phyloP scores from a whole-genome alignment of 1,140 invertebrate species.

The Vanessa tameamea region DNA sequence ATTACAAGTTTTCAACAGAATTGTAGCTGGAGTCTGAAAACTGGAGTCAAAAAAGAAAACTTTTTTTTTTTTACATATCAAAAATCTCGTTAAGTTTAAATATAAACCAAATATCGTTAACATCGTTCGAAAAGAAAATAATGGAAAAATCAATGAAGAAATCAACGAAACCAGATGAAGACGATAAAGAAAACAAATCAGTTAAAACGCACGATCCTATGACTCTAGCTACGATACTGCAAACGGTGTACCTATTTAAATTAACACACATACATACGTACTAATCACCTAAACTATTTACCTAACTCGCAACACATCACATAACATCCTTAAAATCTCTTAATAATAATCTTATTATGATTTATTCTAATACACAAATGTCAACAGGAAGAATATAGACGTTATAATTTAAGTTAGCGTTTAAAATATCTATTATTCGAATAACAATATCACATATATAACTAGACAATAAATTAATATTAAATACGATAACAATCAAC shows the following conservation, averaged over 20 bases:
- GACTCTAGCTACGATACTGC: background rate
- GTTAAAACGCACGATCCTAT: background rate
- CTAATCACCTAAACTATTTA: conserved; percentile 14
- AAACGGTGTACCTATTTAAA: background rate
- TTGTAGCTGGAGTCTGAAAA: conserved; percentile 12
- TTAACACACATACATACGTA: conserved; percentile 11
- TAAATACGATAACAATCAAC: conserved; percentile 72
- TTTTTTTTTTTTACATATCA: too few relatives aligned
- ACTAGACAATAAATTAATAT: conserved; percentile 68
- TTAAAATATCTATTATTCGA: conserved; percentile 76
- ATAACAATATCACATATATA: conserved; percentile 80
- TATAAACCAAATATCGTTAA: too few relatives aligned
- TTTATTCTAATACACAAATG: conserved; percentile 67
- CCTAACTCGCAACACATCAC: conserved; percentile 24
- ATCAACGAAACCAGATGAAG: background rate
- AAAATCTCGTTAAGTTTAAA: too few relatives aligned
- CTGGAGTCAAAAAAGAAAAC: background rate
- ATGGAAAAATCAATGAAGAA: background rate
- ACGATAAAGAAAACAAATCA: background rate
- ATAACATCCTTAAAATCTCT: conserved; percentile 31
- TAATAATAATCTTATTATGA: conserved; percentile 21
- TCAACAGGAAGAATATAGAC: conserved; percentile 76
- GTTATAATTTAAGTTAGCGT: conserved; percentile 59
- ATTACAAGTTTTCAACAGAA: background rate
- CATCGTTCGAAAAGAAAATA: background rate